Evolutionary conservation across 2,888 invertebrate species (phyloP).

Genomic region (Sarcophaga variegata): DNA sequence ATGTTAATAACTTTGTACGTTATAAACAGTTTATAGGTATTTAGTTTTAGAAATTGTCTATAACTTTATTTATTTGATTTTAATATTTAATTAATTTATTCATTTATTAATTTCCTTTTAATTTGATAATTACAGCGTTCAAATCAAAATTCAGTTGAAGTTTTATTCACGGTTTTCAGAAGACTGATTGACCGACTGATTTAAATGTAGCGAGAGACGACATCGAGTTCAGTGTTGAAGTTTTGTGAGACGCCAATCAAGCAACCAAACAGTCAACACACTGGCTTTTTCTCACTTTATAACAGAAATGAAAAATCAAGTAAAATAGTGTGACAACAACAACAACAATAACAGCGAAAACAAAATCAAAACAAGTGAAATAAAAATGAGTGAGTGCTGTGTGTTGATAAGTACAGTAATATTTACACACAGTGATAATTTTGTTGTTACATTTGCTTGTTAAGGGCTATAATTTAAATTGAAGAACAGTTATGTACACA

Average conservation of each 20-base stretch:
- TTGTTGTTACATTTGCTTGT: neutral
- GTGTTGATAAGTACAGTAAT: neutral
- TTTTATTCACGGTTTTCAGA: conserved; percentile 60
- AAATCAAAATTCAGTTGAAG: conserved; percentile 48
- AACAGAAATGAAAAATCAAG: neutral
- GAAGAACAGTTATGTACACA: conserved; percentile 42
- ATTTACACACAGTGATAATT: no score
- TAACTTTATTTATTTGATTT: neutral
- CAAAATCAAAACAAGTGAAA: neutral
- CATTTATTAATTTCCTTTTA: conserved; percentile 18
- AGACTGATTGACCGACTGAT: conserved; percentile 58
- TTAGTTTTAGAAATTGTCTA: no score
- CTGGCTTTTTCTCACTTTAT: neutral
- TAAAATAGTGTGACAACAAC: neutral
- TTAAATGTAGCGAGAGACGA: neutral
- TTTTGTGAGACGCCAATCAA: conserved; percentile 54
- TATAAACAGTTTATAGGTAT: no score
- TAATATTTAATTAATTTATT: conserved; percentile 16
- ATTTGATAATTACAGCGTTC: conserved; percentile 6
- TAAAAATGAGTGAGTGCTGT: neutral
- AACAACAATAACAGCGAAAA: neutral
- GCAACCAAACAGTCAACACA: conserved; percentile 22
- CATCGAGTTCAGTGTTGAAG: conserved; percentile 38
- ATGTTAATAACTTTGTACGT: no score
- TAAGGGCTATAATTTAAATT: neutral